Conservation (phyloP, 1,140 invertebrate species). For the Trinorchestia longiramus region DNA sequence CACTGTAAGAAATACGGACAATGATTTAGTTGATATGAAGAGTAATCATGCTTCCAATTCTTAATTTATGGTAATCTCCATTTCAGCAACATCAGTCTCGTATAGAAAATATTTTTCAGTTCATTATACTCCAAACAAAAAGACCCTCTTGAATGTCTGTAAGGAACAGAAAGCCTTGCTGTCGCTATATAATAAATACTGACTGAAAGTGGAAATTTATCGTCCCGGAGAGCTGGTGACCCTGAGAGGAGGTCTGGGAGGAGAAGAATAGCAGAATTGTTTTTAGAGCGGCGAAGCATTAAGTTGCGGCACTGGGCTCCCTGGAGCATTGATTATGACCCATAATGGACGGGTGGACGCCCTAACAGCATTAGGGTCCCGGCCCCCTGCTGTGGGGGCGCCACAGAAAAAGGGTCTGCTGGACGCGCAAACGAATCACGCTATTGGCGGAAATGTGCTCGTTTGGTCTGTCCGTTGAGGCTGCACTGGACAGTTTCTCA, state of each 20-base stretch:
- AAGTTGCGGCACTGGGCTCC: conserved; percentile 1
- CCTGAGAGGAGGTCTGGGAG: not conserved
- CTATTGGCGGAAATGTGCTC: not conserved
- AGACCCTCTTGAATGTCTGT: not conserved
- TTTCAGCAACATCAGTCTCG: too few relatives aligned
- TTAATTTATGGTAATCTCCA: too few relatives aligned
- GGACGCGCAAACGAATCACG: not conserved
- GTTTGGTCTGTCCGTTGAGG: not conserved
- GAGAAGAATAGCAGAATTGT: conserved; percentile 18
- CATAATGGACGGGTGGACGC: conserved; percentile 44
- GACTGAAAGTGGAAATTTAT: not conserved
- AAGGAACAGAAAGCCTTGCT: not conserved
- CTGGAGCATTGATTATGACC: conserved; percentile 50
- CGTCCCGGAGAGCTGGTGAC: not conserved
- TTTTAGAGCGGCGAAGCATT: conserved; percentile 24
- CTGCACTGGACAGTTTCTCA: not conserved
- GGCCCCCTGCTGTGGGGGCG: not conserved
- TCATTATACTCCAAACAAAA: not conserved
- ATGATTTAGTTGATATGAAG: too few relatives aligned
- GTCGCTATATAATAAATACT: not conserved
- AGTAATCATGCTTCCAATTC: too few relatives aligned
- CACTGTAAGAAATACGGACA: too few relatives aligned
- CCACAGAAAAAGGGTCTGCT: not conserved
- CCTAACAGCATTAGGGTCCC: conserved; percentile 25
- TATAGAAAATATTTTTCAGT: not conserved